Evolutionary conservation across 2,888 invertebrate genomes (phyloP), one percentile per base, ranked within the genome.

Genomic region (Lysandra bellargus): DNA sequence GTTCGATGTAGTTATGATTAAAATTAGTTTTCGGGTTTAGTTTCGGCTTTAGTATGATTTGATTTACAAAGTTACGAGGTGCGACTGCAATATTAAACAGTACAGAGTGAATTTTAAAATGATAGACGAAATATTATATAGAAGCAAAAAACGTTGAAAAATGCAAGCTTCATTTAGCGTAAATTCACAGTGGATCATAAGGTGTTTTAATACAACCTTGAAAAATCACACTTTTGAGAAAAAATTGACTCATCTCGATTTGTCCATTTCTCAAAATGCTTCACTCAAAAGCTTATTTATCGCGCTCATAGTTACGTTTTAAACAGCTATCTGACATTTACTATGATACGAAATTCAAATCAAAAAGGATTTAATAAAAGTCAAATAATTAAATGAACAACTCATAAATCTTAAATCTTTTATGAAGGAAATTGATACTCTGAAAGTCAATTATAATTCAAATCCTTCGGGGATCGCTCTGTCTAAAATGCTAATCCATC

Each of bases 401-500:
- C 53, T 57, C 57, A 57, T 76, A 53, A 76, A 76, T 53, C 57
- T 53, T 57, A 14, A 76, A 76, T 76, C 53, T 57, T 76, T 76
- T 76, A 57, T 78, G 53, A 14, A 44, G 49, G n/a, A 23, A 73
- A n/a, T 37, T 53, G 72, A 73, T 78, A 72, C 72, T 69, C 30
- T 49, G 57, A 73, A 78, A 74, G 33, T 12, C 76, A 9, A 78
- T 80, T 79, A 78, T 69, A 79, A 78, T 37, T 78, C 73, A 80
- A 79, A 74, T 79, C 80, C 79, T 57, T 57, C 60, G n/a, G 60
- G 79, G 40, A 53, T 69, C 80, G 74, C 80, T 72, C 78, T 77
- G 79, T 76, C 78, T 77, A 60, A 80, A 81, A 83, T 80, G 78
- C 81, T 79, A 80, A 83, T 83, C 81, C 79, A 78, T 81, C 79